Percentiles rank a stretch among this genome's conserved stretches.
Conservation (phyloP, 2,797 vertebrate species). For the Peromyscus melanophrys region DNA sequence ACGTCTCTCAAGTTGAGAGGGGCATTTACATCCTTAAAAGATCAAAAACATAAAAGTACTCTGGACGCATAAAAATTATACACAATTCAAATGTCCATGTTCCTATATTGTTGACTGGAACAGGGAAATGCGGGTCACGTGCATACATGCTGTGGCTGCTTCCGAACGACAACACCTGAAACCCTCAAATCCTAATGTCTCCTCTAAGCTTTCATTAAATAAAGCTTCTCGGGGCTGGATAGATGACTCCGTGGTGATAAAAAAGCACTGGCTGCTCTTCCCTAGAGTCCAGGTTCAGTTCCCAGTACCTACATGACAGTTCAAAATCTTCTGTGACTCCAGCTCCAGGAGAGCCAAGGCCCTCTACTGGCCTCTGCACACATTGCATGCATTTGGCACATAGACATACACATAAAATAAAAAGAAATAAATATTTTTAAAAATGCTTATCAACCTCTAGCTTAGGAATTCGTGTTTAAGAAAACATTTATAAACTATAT, state of each 20-base stretch:
- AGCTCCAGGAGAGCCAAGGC: background rate
- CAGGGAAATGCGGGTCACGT: background rate
- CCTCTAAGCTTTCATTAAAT: background rate
- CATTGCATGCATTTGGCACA: background rate
- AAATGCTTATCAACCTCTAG: background rate
- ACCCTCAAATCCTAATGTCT: background rate
- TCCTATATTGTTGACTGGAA: background rate
- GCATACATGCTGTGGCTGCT: background rate
- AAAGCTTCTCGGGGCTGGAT: background rate
- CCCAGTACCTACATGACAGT: background rate
- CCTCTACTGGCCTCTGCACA: background rate
- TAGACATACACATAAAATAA: background rate
- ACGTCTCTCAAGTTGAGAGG: background rate
- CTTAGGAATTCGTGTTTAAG: background rate
- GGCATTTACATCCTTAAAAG: background rate
- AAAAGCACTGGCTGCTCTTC: background rate
- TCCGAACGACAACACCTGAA: background rate
- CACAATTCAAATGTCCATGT: background rate
- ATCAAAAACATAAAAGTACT: background rate
- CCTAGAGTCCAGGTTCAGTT: background rate
- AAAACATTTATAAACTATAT: background rate
- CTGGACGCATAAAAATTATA: background rate
- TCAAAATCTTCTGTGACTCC: background rate
- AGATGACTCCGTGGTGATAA: background rate
- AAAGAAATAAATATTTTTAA: background rate